Percentiles rank a stretch among this genome's conserved stretches.
These are phyloP conservation scores for Solea solea DNA, from an alignment of 2,113 vertebrate species.

Conservation along the genomic window DNA sequence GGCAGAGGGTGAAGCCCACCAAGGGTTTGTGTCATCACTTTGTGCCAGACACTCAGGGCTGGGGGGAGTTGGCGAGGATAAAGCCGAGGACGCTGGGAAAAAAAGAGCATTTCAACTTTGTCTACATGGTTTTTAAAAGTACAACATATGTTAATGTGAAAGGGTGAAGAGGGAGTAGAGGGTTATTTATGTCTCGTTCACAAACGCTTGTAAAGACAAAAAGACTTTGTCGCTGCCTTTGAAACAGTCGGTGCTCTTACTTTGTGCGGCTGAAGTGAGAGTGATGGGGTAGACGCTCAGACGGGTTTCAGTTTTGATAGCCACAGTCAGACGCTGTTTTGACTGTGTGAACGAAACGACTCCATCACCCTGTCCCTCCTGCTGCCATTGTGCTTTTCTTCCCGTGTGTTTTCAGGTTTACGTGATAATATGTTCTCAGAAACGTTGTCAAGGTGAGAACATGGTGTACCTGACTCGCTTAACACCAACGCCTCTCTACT, in stretches of 20 bases:
- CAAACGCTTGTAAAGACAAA: neutral
- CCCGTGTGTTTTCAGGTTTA: too few species aligned
- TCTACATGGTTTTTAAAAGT: neutral
- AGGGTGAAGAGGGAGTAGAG: neutral
- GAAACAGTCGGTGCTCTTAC: neutral
- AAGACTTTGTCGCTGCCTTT: neutral
- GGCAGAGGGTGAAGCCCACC: conserved; percentile 67
- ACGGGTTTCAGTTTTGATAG: too few species aligned
- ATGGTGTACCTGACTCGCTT: too few species aligned
- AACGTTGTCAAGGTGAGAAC: too few species aligned
- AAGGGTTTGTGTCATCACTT: conserved; percentile 51
- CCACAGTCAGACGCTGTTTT: too few species aligned
- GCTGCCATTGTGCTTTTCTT: too few species aligned
- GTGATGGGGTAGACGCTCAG: too few species aligned
- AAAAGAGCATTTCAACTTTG: conserved; percentile 3
- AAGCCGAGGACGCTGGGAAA: neutral
- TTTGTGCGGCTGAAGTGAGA: too few species aligned
- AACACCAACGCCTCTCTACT: too few species aligned
- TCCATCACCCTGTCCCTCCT: too few species aligned
- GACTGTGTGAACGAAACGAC: too few species aligned
- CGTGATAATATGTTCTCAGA: too few species aligned
- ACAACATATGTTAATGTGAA: neutral
- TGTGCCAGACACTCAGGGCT: conserved; percentile 50
- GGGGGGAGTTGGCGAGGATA: conserved; percentile 22
- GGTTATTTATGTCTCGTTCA: neutral